A percentile compares a stretch with the other conserved stretches of the same genome.
Conservation (phyloP, 2,797 vertebrate genomes). For the Sebastes itinus region DNA sequence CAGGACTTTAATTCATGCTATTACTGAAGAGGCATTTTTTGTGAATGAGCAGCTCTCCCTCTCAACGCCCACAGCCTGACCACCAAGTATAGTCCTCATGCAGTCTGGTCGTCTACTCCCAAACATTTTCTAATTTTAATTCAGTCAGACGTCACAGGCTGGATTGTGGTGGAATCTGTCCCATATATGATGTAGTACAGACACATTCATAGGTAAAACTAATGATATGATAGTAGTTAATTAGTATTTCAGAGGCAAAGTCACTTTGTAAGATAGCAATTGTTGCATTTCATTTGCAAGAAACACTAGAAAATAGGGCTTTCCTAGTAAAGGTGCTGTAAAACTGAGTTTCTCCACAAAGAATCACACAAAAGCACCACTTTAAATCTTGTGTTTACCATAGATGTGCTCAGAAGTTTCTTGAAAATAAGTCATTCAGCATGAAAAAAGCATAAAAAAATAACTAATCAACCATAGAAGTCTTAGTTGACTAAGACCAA, state of each 20-base stretch:
- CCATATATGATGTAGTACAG: neutral
- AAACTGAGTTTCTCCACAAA: too few relatives aligned
- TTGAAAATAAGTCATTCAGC: too few relatives aligned
- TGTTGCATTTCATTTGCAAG: neutral
- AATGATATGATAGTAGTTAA: neutral
- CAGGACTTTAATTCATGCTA: neutral
- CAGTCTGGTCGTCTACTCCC: slow-evolving; percentile 44
- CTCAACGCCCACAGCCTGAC: slow-evolving; percentile 47
- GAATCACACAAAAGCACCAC: too few relatives aligned
- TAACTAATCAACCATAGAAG: too few relatives aligned
- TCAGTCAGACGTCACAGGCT: slow-evolving; percentile 26
- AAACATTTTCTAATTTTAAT: slow-evolving; percentile 45
- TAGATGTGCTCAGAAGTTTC: too few relatives aligned
- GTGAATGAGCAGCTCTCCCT: slow-evolving; percentile 26
- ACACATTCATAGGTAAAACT: neutral
- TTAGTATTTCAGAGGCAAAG: neutral
- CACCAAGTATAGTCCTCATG: slow-evolving; percentile 62
- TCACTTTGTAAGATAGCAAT: neutral
- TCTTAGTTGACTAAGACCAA: too few relatives aligned
- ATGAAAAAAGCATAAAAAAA: too few relatives aligned
- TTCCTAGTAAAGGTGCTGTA: too few relatives aligned
- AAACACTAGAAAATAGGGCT: neutral
- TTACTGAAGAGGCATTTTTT: slow-evolving; percentile 18
- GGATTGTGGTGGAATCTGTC: neutral
- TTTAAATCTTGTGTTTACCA: too few relatives aligned